These are phyloP conservation scores for Panulirus ornatus DNA, from an alignment of 1,140 invertebrate genomes.

Conservation along the genomic window DNA sequence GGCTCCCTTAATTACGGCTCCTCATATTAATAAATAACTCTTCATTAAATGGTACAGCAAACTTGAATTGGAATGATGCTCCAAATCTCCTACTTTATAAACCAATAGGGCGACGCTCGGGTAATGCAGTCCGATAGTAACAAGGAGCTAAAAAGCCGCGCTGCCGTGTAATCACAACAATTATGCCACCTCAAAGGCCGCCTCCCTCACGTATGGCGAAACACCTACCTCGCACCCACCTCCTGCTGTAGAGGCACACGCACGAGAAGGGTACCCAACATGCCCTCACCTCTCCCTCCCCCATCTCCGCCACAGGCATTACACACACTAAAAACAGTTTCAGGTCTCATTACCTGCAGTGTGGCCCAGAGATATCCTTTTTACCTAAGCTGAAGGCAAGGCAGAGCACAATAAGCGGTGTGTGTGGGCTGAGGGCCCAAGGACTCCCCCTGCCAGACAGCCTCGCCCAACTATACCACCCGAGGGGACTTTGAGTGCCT, in stretches of 20 bases:
- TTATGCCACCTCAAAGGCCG: slow-evolving; percentile 29
- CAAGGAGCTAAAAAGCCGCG: neutral
- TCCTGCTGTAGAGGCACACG: neutral
- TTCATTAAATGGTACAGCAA: too few relatives aligned
- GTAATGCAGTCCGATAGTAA: neutral
- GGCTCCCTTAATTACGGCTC: too few relatives aligned
- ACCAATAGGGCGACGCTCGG: too few relatives aligned
- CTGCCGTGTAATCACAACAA: slow-evolving; percentile 22
- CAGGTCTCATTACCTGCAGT: too few relatives aligned
- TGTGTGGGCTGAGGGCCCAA: slow-evolving; percentile 50
- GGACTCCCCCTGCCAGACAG: slow-evolving; percentile 40
- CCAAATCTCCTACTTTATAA: too few relatives aligned
- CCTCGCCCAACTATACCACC: slow-evolving; percentile 47
- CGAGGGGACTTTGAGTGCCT: neutral
- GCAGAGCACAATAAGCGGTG: neutral
- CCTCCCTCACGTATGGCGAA: slow-evolving; percentile 8
- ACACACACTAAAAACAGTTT: too few relatives aligned
- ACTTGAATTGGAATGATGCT: too few relatives aligned
- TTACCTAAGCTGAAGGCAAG: too few relatives aligned
- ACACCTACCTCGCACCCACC: slow-evolving; percentile 7
- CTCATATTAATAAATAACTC: too few relatives aligned
- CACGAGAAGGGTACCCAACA: too few relatives aligned
- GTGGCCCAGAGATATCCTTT: too few relatives aligned
- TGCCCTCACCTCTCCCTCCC: too few relatives aligned
- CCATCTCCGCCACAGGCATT: neutral